A percentile compares a stretch with the other conserved stretches of the same genome.
Conservation (phyloP, 2,888 invertebrate genomes). For the Ormyrus rosae region DNA sequence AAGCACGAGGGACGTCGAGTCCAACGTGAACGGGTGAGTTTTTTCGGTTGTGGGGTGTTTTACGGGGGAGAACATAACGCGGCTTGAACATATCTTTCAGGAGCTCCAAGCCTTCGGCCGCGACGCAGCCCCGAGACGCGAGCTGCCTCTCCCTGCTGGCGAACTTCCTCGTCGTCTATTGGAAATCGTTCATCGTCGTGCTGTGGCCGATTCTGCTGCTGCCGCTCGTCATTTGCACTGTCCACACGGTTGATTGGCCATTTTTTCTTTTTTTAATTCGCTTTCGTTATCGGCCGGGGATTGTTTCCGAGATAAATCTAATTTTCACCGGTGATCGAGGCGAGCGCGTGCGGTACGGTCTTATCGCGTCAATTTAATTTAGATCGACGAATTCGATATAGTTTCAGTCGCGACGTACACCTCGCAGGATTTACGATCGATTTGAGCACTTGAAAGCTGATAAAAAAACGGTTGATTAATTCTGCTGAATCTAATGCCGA, state of each 20-base stretch:
- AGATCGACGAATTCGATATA: too few species aligned
- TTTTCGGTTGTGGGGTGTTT: neutral
- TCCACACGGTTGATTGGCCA: constrained; percentile 71
- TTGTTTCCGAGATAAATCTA: neutral
- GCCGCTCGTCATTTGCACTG: constrained; percentile 81
- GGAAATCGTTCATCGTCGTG: constrained; percentile 85
- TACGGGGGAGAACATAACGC: too few species aligned
- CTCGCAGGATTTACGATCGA: too few species aligned
- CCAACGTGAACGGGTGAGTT: constrained; percentile 40
- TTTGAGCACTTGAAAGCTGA: too few species aligned
- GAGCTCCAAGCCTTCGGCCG: too few species aligned
- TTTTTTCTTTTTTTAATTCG: neutral
- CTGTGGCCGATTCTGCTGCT: constrained; percentile 83
- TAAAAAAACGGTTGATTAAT: too few species aligned
- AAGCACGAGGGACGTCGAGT: constrained; percentile 27
- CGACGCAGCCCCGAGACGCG: constrained; percentile 25
- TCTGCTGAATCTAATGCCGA: too few species aligned
- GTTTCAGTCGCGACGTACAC: too few species aligned
- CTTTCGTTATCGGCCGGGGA: too few species aligned
- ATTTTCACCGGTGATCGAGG: neutral
- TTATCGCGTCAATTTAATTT: too few species aligned
- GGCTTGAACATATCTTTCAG: neutral
- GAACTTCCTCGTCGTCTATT: constrained; percentile 81
- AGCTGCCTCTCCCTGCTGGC: constrained; percentile 60
- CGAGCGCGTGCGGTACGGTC: too few species aligned